A percentile compares a stretch with the other conserved stretches of the same genome.
Evolutionary conservation across 2,797 vertebrate genomes (phyloP).

Genomic region (Psittacula derbiana): DNA sequence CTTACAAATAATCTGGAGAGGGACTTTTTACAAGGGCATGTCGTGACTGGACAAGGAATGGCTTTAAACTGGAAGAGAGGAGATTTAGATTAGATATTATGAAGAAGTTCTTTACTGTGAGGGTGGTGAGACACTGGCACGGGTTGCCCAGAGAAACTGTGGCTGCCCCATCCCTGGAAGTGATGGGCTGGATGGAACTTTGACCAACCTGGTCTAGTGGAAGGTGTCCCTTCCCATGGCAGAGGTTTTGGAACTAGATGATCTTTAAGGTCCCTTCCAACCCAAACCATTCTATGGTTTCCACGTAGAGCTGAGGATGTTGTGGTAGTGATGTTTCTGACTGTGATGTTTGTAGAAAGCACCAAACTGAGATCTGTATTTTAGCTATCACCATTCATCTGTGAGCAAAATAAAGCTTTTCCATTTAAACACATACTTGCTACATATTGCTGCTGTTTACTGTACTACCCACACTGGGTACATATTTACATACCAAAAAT

Average conservation of each 20-base stretch:
- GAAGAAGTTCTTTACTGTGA: not conserved
- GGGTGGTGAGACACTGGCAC: not conserved
- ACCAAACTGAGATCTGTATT: not conserved
- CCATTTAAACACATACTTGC: not conserved
- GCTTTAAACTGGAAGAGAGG: not conserved
- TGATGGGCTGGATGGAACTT: not conserved
- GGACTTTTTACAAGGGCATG: not conserved
- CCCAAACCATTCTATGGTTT: not conserved
- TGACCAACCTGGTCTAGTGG: not conserved
- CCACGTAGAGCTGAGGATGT: not conserved
- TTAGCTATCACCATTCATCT: not conserved
- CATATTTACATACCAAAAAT: not conserved
- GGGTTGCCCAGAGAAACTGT: not conserved
- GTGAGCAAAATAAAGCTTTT: not conserved
- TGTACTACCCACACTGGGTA: accelerated
- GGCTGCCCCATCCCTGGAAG: not conserved
- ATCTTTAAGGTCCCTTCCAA: not conserved
- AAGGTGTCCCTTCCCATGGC: not conserved
- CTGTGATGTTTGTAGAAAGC: accelerated
- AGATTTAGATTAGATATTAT: not conserved
- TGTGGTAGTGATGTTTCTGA: not conserved
- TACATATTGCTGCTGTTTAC: not conserved
- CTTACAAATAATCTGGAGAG: not conserved
- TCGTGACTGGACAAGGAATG: not conserved
- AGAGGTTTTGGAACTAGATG: not conserved